Base-by-base conservation (phyloP, 2,888 invertebrate genomes). In the Notodonta ziczac region DNA sequence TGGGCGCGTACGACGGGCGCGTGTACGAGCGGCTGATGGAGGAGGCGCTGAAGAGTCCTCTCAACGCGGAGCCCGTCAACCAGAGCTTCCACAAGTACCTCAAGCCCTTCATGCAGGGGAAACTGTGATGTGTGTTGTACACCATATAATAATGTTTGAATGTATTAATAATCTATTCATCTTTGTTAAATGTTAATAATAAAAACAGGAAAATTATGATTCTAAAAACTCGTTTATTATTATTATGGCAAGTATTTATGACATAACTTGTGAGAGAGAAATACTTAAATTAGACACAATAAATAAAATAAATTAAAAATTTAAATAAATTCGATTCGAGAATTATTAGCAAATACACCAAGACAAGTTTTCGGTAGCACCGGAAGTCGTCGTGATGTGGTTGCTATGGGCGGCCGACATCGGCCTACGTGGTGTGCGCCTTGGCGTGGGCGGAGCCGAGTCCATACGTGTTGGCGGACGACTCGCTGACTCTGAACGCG, bases 1-100 rank as follows among this genome's bases (percentile, higher is more conserved):
- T 98, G 39, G 98, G 98, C 3, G 94, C 96, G 7, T 97, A 96
- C 82, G 97, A 98, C 85, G 98, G 98, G 0, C 96, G 96, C 67
- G 97, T 97, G 40, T 98, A 98, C 85, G 96, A 97, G 79, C 94
- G 97, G 6, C 91, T 97, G 60, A 97, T 96, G 87, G 95, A 95
- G 63, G 96, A 97, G 76, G 97, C 97, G 0, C 93, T 96, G 84
- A 96, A 97, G 86, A 97, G 97, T 82, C 97, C 97, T 0, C 92
- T 98, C 72, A 98, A 98, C 88, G 94, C 95, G 40, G 95, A 96
- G 70, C 96, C 96, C 0, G 97, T 97, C 46, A 97, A 97, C 80
- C 92, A 95, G 76, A 96, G 96, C 59, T 97, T 96, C 87, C 94
- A 96, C 69, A 94, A 95, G 67, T 95, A 97, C 83, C 94, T 98